Evolutionary conservation across 1,140 invertebrate species (phyloP).

Genomic region (Chionoecetes opilio): DNA sequence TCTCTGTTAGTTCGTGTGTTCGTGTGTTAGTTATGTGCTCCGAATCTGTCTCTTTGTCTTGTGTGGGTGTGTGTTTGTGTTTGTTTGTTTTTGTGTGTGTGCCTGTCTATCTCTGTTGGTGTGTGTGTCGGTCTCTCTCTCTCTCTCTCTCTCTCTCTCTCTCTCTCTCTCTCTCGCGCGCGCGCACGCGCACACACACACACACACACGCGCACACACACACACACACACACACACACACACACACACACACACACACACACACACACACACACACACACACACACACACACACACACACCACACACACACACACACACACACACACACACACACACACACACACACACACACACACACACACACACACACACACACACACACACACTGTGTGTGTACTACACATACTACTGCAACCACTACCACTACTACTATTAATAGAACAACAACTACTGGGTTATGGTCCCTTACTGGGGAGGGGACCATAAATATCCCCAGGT

Average conservation of each 20-base stretch:
- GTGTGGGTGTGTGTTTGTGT: neutral
- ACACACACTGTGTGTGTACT: too few relatives aligned
- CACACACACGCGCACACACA: slow-evolving; percentile 34
- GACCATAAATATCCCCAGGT: too few relatives aligned
- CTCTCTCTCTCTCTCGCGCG: neutral
- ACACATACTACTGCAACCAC: too few relatives aligned
- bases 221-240: neutral
- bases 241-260: too few relatives aligned
- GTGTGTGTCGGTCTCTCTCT: neutral
- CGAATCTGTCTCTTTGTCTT: neutral
- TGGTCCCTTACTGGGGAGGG: too few relatives aligned
- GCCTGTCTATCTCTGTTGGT: neutral
- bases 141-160: neutral
- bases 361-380: too few relatives aligned
- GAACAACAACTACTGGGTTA: too few relatives aligned
- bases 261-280: neutral
- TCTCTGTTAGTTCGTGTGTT: too few relatives aligned
- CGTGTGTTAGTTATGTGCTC: too few relatives aligned
- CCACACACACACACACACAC: neutral
- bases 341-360: too few relatives aligned
- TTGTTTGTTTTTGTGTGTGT: neutral
- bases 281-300: neutral
- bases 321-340: too few relatives aligned
- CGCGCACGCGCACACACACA: slow-evolving; percentile 6
- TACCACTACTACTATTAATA: too few relatives aligned